Conservation (phyloP, 53 echinoderm and acorn worm species). For the Crossaster papposus region DNA sequence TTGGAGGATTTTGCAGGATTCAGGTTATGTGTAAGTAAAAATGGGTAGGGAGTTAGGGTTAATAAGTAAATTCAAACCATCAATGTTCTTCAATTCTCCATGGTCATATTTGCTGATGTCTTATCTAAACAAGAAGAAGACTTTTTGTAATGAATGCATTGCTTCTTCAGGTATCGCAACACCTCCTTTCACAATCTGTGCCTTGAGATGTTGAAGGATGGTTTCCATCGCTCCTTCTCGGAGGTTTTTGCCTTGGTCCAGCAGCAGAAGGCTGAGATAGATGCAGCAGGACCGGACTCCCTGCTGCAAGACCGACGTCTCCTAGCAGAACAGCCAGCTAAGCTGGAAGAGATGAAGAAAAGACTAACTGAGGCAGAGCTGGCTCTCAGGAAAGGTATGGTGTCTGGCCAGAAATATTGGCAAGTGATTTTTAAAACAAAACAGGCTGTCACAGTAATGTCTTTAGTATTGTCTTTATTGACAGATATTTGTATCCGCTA, state of each 20-base stretch:
- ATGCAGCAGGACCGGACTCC: constrained; percentile 82
- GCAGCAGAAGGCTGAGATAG: constrained; percentile 81
- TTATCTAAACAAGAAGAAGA: no score
- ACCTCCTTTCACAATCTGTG: constrained; percentile 95
- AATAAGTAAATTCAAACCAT: no score
- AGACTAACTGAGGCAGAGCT: constrained; percentile 90
- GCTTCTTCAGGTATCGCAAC: constrained; percentile 82
- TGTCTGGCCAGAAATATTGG: no score
- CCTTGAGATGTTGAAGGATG: constrained; percentile 94
- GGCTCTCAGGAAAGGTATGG: constrained; percentile 86
- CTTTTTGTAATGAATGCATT: neutral
- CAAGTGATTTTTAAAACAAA: no score
- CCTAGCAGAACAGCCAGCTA: constrained; percentile 88
- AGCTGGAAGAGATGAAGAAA: constrained; percentile 87
- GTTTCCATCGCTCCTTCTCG: constrained; percentile 95
- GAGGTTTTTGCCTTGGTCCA: constrained; percentile 92
- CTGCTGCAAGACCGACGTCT: constrained; percentile 77
- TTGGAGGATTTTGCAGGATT: no score
- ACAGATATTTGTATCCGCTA: no score
- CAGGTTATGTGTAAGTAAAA: no score
- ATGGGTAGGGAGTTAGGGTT: no score
- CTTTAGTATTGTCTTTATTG: no score
- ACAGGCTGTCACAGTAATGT: no score
- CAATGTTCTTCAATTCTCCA: no score
- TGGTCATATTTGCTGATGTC: no score